Evolutionary conservation across 1,140 invertebrate species (phyloP), one percentile per base, ranked within the genome.

Genomic region (Thaumetopoea pityocampa): DNA sequence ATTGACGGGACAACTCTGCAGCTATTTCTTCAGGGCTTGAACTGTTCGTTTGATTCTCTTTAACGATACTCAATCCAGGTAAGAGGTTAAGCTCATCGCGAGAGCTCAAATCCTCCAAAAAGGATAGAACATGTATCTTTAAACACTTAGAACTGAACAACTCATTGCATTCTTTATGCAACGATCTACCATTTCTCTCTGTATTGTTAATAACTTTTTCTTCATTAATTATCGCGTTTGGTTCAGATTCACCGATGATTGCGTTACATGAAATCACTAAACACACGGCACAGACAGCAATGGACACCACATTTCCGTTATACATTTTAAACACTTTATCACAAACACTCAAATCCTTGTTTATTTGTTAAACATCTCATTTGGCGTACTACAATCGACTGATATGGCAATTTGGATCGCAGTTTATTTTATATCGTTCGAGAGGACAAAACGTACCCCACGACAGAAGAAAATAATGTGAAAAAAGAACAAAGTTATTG

Each of bases 121-220:
- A 90, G 2, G 90, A 90, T 0, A 93, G 88, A 15, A 92, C 88
- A 49, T 93, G 92, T 18, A 95, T 80, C 66, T 94, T 94, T 1
- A 94, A 71, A 64, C 93, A 95, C 58, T 91, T 92, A 8, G 89
- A 85, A 76, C 90, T 93, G 35, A 84, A 32, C 18, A 59, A 61
- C 10, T 51, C 58, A 11, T 53, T 71, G 30, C 80, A 84, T 58
- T 84, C 80, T 36, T 79, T 84, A 9, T 79, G 56, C 5, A 83
- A 36, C 0, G 67, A 54, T 29, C 76, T 61, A 7, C 71, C 73
- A 8, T 60, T 49, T 23, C 79, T 42, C 22, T 79, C 77, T 0
- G 59, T 57, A 9, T 51, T 57, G 16, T 52, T 60, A 0, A 58
- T 47, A 4, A 38, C 29, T 33, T 71, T 80, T 18, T 68, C 29